Evolutionary conservation across 2,797 vertebrate species (phyloP), one percentile per base, ranked within the genome.

Genomic region (Platalea minor): DNA sequence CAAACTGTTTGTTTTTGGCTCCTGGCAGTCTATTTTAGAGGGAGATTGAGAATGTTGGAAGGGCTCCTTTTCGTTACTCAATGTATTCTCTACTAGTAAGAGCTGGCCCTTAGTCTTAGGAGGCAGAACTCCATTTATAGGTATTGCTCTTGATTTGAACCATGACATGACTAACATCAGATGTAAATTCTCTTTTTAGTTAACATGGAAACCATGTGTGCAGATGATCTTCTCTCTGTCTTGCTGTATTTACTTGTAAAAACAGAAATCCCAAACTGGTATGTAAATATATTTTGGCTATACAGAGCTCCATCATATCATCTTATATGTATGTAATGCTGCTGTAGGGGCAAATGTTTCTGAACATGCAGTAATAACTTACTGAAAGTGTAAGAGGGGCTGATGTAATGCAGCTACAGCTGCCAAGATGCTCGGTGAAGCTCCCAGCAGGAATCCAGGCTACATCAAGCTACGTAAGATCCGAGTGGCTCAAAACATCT

Each of bases 211-310:
- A 99, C 98, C 1, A 98, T 99, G 97, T 99, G 99, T 96, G 99
- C 99, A 2, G 99, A 99, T 92, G 99, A 99, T 95, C 99, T 99
- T 25, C 99, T 99, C 3, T 99, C 99, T 4, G 99, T 99, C 85
- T 97, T 99, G 96, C 98, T 99, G 51, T 99, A 99, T 94, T 98
- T 99, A 93, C 98, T 99, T 91, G 98, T 99, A 65, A 99, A 99
- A 98, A 99, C 99, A 8, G 99, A 99, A 97, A 99, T 99, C 89
- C 99, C 99, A 50, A 99, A 99, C 96, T 99, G 99, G 99, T 99
- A 98, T 17, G 96, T 95, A 90, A 76, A 28, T 53, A 11, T 26
- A 5, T 46, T 78, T 68, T 48, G 59, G 15, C 45, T 91, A 1
- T 69, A 51, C 3, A 75, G 56, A 89, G 11, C 45, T 75, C 26